Percentiles rank a stretch among this genome's conserved stretches.
phyloP scores from a whole-genome alignment of 1,140 invertebrate species.

The Oppia nitens region DNA sequence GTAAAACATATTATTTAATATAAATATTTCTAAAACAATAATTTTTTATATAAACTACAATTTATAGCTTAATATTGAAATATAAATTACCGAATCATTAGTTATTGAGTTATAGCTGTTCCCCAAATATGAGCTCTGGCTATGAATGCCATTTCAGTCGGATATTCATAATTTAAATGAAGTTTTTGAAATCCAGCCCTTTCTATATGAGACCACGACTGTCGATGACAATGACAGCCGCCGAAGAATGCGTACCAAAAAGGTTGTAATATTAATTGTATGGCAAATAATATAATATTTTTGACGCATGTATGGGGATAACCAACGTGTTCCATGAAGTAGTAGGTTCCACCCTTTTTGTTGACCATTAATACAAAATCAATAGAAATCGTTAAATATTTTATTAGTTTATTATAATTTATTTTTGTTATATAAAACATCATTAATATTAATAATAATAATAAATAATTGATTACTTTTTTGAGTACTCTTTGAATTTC shows the following conservation, averaged over 20 bases:
- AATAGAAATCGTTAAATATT: no score
- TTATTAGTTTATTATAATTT: no score
- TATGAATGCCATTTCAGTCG: neutral
- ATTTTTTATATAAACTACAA: no score
- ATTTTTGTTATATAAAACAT: no score
- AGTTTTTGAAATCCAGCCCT: neutral
- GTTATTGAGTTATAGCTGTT: neutral
- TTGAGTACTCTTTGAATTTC: conserved; percentile 26
- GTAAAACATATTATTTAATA: no score
- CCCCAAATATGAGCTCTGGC: neutral
- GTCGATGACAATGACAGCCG: neutral
- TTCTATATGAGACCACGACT: neutral
- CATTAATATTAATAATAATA: no score
- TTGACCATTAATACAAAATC: no score
- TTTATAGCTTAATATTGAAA: no score
- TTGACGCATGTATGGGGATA: neutral
- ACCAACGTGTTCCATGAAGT: neutral
- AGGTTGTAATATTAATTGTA: neutral
- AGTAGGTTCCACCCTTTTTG: neutral
- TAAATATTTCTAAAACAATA: no score
- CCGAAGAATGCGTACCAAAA: neutral
- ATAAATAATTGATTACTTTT: neutral
- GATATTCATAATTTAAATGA: neutral
- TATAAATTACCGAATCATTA: no score
- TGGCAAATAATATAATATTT: neutral